Base-by-base conservation (phyloP, 2,113 vertebrate genomes). In the Gallinago media region DNA sequence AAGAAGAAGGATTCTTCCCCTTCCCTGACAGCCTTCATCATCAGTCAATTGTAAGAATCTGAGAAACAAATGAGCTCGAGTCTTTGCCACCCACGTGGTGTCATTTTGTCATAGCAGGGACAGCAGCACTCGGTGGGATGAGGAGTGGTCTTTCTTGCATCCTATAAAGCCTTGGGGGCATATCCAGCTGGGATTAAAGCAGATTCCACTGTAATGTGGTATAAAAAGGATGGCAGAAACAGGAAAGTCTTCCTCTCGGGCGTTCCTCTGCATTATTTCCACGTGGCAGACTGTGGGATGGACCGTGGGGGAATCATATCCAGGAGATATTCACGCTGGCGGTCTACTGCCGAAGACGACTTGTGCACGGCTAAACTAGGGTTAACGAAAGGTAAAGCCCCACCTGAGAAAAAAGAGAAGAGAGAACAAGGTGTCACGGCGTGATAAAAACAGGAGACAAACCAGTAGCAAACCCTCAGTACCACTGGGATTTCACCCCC, bases 261-360 rank as follows among this genome's bases (percentile, higher is more conserved):
- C 84, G 22, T 25, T 82, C 88, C 92, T 96, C 97, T 96, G 85
- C 88, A 98, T 98, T 99, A 99, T 98, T 99, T 99, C 99, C 99
- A 99, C 56, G 99, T 99, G 97, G 99, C 98, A 1, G 99, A 99
- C 93, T 99, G 99, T 97, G 99, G 99, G 98, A 99, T 99, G 84
- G 99, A 99, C 92, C 99, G 99, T 31, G 99, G 99, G 29, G 99
- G 99, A 95, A 99, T 99, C 99, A 99, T 99, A 98, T 99, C 99
- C 95, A 99, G 98, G 92, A 99, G 99, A 95, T 99, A 99, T 90
- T 99, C 99, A 58, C 99, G 99, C 97, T 99, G 99, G 96, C 99
- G 99, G 65, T 99, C 99, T 72, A 99, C 99, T 20, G 99, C 98
- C 1, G 98, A 98, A 36, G 99, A 98, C 3, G 98, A 98, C 97